Conservation (phyloP, 2,797 vertebrate species). For the Pangasius krempfi region DNA sequence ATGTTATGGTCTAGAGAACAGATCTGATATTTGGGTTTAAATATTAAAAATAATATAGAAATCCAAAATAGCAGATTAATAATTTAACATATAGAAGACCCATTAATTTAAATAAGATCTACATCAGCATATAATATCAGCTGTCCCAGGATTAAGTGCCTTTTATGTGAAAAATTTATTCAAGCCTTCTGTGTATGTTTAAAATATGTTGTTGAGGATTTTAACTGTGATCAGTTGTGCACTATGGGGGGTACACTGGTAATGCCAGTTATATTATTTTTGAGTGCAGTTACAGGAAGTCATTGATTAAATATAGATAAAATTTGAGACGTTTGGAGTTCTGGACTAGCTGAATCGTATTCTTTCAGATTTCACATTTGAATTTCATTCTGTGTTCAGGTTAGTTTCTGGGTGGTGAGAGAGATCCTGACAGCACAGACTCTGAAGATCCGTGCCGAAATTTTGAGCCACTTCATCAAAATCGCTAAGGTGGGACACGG, state of each 20-base stretch:
- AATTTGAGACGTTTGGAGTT: neutral
- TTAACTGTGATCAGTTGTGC: neutral
- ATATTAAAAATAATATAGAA: no score
- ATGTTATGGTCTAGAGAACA: no score
- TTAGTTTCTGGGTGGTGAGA: constrained; percentile 97
- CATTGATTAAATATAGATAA: neutral
- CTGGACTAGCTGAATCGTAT: neutral
- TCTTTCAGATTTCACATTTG: neutral
- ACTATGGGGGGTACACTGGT: neutral
- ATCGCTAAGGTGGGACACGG: constrained; percentile 91
- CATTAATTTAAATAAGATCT: no score
- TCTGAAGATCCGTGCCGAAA: constrained; percentile 95
- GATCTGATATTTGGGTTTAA: no score
- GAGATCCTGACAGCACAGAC: constrained; percentile 96
- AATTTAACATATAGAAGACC: no score
- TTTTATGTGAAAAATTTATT: neutral
- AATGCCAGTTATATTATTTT: neutral
- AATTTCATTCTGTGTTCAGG: constrained; percentile 71
- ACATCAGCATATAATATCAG: no score
- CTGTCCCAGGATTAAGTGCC: neutral
- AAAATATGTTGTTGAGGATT: neutral
- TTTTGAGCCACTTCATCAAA: constrained; percentile 95
- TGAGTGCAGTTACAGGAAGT: neutral
- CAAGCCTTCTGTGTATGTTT: neutral
- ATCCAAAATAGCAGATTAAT: no score